Percentiles rank a stretch among this genome's conserved stretches.
Evolutionary conservation across 1,140 invertebrate species (phyloP).

Genomic region (Meloidogyne hapla): DNA sequence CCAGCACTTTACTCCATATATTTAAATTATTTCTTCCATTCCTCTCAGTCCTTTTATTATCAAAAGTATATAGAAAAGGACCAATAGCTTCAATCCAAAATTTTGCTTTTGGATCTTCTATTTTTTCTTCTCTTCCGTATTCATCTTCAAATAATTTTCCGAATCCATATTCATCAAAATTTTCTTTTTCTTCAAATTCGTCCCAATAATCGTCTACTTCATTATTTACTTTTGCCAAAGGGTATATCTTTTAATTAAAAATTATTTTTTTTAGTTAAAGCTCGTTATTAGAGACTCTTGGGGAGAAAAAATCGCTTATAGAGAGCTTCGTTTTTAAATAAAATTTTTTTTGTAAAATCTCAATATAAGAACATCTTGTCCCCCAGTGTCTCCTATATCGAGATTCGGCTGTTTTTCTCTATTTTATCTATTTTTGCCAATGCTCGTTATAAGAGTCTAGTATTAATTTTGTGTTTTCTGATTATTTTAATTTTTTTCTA

Average conservation of each 20-base stretch:
- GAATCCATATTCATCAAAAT: not conserved
- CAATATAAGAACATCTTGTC: too few relatives aligned
- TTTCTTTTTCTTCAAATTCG: not conserved
- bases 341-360: too few relatives aligned
- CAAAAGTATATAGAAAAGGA: constrained; percentile 18
- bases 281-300: too few relatives aligned
- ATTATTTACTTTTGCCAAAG: not conserved
- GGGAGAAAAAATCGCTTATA: too few relatives aligned
- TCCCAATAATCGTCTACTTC: not conserved
- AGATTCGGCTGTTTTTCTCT: too few relatives aligned
- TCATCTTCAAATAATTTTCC: not conserved
- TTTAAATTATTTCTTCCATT: not conserved
- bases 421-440: too few relatives aligned
- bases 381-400: too few relatives aligned
- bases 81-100: constrained; percentile 18
- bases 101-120: not conserved
- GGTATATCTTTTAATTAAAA: not conserved
- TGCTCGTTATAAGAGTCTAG: too few relatives aligned
- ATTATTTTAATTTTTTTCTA: too few relatives aligned
- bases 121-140: not conserved
- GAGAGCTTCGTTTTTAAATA: too few relatives aligned
- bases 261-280: too few relatives aligned
- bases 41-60: not conserved
- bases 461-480: too few relatives aligned
- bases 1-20: not conserved